Percentiles rank a stretch among this genome's conserved stretches.
phyloP scores from a whole-genome alignment of 2,797 vertebrate species.

The Notamacropus eugenii region DNA sequence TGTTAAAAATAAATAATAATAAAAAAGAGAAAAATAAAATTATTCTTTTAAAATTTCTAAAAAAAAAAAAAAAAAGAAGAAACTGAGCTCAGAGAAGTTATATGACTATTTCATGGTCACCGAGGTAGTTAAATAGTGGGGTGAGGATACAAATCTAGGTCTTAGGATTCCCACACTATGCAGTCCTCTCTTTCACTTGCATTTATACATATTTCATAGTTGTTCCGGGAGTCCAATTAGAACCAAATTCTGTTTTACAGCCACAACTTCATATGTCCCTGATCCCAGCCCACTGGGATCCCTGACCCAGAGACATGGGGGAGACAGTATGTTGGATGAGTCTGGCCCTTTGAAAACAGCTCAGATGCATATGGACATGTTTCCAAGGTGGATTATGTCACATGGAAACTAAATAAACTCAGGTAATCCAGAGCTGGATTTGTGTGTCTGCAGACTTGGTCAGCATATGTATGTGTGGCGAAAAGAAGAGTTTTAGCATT shows the following conservation, averaged over 20 bases:
- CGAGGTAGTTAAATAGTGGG: neutral
- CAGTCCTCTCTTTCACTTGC: neutral
- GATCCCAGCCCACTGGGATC: neutral
- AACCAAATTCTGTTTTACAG: neutral
- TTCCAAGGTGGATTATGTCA: neutral
- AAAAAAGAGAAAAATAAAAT: no score
- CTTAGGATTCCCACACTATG: neutral
- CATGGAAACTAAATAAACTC: neutral
- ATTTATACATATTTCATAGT: neutral
- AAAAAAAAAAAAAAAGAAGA: neutral
- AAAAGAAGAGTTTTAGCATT: neutral
- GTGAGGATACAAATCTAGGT: neutral
- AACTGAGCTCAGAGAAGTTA: neutral
- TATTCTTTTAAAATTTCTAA: no score
- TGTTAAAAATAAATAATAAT: no score
- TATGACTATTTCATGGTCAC: neutral
- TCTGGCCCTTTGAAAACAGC: neutral
- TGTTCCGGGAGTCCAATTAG: neutral
- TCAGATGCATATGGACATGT: neutral
- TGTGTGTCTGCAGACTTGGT: neutral
- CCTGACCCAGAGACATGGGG: neutral
- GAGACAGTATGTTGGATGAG: neutral
- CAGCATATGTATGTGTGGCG: neutral
- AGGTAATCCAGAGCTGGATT: neutral
- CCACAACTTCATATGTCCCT: neutral